These are phyloP conservation scores for Ypsolopha sequella DNA, from an alignment of 2,888 invertebrate genomes.

Conservation along the genomic window DNA sequence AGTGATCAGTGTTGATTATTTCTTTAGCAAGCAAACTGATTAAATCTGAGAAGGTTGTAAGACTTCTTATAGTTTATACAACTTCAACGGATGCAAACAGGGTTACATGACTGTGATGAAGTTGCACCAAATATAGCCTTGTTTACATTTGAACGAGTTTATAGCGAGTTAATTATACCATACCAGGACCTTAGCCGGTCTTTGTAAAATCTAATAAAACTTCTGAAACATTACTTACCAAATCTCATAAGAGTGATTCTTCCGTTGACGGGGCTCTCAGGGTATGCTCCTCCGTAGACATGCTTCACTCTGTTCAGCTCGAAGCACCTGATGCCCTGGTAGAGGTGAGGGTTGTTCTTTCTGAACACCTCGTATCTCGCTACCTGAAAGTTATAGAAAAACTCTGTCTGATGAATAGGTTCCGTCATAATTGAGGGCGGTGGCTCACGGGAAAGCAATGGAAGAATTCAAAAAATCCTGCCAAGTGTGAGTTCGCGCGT, in stretches of 20 bases:
- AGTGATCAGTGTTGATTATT: no score
- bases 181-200: neutral
- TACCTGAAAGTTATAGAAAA: slow-evolving; percentile 28
- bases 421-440: no score
- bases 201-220: neutral
- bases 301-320: slow-evolving; percentile 41
- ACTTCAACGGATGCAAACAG: no score
- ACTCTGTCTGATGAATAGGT: no score
- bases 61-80: no score
- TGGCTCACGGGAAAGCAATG: no score
- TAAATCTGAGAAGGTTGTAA: no score
- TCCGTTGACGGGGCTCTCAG: slow-evolving; percentile 49
- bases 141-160: no score
- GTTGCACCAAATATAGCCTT: neutral
- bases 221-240: slow-evolving; percentile 16
- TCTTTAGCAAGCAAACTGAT: no score
- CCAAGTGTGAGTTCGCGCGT: no score
- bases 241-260: slow-evolving; percentile 56
- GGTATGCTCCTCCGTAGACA: slow-evolving; percentile 45
- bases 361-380: slow-evolving; percentile 54
- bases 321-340: slow-evolving; percentile 45
- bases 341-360: slow-evolving; percentile 36
- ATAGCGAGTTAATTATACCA: neutral
- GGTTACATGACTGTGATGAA: no score
- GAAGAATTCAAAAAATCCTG: no score